These are phyloP conservation scores for Pandemis corylana DNA, from an alignment of 2,888 invertebrate genomes.

Conservation along the genomic window DNA sequence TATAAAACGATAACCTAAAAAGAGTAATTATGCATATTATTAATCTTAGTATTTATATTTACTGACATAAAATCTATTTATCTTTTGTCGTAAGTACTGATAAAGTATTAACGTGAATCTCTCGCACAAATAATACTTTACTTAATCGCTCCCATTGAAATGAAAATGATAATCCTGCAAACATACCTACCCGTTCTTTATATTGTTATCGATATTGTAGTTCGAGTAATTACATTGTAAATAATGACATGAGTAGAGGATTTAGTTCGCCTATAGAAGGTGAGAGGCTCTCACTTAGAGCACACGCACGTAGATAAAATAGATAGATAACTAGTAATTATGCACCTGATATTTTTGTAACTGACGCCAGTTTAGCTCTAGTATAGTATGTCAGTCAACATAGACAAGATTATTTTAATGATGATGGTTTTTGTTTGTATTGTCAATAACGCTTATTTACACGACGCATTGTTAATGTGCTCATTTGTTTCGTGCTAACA, in stretches of 20 bases:
- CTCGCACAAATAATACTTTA: neutral
- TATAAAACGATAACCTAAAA: neutral
- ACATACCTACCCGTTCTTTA: neutral
- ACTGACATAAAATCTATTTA: neutral
- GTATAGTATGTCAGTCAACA: neutral
- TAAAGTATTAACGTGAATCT: neutral
- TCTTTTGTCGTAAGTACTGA: neutral
- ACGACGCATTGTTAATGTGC: constrained; percentile 12
- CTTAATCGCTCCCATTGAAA: neutral
- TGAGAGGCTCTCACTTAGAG: too few relatives aligned
- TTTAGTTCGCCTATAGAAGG: constrained; percentile 5
- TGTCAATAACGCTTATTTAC: constrained; percentile 23
- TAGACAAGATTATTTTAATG: neutral
- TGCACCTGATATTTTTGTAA: neutral
- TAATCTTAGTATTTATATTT: neutral
- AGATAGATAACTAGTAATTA: neutral
- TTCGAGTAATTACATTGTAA: constrained; percentile 19
- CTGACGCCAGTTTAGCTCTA: constrained; percentile 1
- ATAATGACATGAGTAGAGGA: constrained; percentile 33
- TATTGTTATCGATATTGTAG: constrained; percentile 29
- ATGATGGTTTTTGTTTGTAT: constrained; percentile 17
- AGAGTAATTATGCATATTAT: too few relatives aligned
- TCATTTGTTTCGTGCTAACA: constrained; percentile 9
- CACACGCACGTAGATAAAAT: constrained; percentile 17
- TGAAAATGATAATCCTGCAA: constrained; percentile 16